Percentiles rank a stretch among this genome's conserved stretches.
Conservation (phyloP, 64 coral and sea anemone species). For the Stichodactyla mertensii region DNA sequence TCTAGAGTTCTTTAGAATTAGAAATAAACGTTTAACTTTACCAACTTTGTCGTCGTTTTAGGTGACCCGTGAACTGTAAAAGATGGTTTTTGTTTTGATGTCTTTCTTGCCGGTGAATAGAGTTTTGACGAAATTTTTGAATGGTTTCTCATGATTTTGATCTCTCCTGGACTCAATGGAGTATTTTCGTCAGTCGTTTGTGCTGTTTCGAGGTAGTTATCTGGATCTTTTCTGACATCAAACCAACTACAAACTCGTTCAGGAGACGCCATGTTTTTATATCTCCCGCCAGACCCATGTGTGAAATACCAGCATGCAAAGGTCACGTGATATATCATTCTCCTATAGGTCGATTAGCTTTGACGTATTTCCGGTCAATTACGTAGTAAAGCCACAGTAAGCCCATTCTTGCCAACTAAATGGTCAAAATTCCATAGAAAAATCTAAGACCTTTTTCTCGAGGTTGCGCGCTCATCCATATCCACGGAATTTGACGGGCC, state of each 20-base stretch:
- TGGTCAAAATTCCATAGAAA: too few relatives aligned
- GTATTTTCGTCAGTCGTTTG: conserved; percentile 53
- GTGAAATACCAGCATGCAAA: conserved; percentile 7
- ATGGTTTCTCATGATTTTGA: conserved; percentile 79
- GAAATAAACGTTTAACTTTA: background rate
- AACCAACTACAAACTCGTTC: conserved; percentile 27
- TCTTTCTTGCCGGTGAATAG: conserved; percentile 51
- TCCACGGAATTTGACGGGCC: too few relatives aligned
- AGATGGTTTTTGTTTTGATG: conserved; percentile 44
- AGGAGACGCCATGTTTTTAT: conserved; percentile 35
- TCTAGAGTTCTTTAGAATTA: background rate
- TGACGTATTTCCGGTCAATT: background rate
- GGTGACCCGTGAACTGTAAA: conserved; percentile 68
- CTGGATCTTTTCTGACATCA: background rate
- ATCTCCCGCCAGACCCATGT: conserved; percentile 10
- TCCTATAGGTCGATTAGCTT: background rate
- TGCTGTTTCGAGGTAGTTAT: background rate
- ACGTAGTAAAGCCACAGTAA: too few relatives aligned
- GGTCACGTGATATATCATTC: background rate
- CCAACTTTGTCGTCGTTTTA: conserved; percentile 13
- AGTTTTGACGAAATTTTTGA: conserved; percentile 51
- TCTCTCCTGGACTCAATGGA: conserved; percentile 76
- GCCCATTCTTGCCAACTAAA: too few relatives aligned
- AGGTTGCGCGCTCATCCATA: too few relatives aligned
- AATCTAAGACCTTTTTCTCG: too few relatives aligned